Conservation (phyloP, 2,888 invertebrate species). For the Drosophila pegasa region DNA sequence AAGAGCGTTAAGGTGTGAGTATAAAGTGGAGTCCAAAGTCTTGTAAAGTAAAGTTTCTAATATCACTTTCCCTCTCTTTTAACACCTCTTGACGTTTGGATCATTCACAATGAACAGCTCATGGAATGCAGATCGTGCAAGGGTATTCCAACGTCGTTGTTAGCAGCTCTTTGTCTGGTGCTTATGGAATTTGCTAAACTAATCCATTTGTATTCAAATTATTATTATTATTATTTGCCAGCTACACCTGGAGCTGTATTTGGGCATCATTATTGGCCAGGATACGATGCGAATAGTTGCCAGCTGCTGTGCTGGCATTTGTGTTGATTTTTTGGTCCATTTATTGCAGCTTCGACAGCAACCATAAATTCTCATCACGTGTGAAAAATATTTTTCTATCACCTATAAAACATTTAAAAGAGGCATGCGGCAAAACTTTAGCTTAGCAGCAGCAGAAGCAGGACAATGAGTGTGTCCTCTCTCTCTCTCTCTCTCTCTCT, state of each 20-base stretch:
- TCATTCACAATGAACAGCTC: no score
- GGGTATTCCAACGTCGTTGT: not conserved
- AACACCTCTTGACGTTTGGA: no score
- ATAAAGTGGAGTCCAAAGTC: no score
- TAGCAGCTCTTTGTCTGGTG: not conserved
- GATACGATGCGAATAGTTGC: constrained; percentile 3
- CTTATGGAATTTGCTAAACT: constrained; percentile 2
- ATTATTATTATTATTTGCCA: constrained; percentile 10
- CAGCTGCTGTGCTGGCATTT: constrained; percentile 30
- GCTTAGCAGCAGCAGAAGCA: constrained; percentile 4
- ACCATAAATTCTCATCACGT: constrained; percentile 83
- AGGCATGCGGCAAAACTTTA: constrained; percentile 62
- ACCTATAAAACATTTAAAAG: constrained; percentile 75
- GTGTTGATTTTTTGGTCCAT: constrained; percentile 54
- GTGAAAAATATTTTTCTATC: constrained; percentile 83
- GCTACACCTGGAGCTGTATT: constrained; percentile 1
- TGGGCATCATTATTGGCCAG: not conserved
- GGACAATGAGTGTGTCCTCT: constrained; percentile 38
- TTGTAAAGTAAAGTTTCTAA: no score
- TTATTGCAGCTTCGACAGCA: constrained; percentile 60
- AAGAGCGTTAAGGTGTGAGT: no score
- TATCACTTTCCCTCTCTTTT: no score
- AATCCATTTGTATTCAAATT: constrained; percentile 6
- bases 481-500: constrained; percentile 16
- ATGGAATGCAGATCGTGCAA: no score